Base-by-base conservation (phyloP, 2,113 vertebrate species). In the Forbesichthys agassizii region DNA sequence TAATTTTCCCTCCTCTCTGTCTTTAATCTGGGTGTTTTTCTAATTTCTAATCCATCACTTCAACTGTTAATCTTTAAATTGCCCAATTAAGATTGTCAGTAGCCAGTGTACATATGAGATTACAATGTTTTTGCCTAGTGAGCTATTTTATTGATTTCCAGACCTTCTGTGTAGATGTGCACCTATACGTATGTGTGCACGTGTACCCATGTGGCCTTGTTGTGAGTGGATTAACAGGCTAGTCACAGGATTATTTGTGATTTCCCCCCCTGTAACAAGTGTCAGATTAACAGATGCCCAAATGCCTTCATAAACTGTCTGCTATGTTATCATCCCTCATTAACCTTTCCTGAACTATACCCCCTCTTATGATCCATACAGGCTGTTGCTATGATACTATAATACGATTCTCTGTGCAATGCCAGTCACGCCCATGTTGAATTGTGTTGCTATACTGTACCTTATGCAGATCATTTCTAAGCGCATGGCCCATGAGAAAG, bases 281-380 rank as follows among this genome's bases (percentile, higher is more conserved):
- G 91, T 91, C 87, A 91, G 92, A 93, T 93, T 92, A 92, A 86
- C 89, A 88, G 80, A 91, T 87, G 84, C 68, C 79, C 82, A 42
- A 42, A 20, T 76, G 86, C 69, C 76, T 88, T 85, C 75, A 84
- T 89, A 85, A 89, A 85, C 84, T 75, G 86, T 89, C 86, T 92
- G 87, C 91, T 91, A 92, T 90, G 81, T 85, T 88, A 89, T 88
- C 88, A 84, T 79, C 36, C 36, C 36, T 42, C 7, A 42, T 42
- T 42, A 56, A 0, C 51, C 69, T 11, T 3, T n/a, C 48, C 58
- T 65, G 46, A 65, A 57, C 36, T 11, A 11, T 77, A 68, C 68
- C 51, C 64, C 58, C 64, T 54, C 20, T 27, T 62, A 72, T 54
- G 72, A 84, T 71, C 71, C 74, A 57, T 78, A 11, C 13, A 62